phyloP scores from a whole-genome alignment of 2,113 vertebrate genomes.

The human (Homo sapiens) region GRCh38 chr16:23203001-23203500 shows the following conservation, averaged over 20 bases:
- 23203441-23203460: not conserved
- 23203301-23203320: slow-evolving; percentile 4
- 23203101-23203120: not conserved
- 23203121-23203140: not conserved
- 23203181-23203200: not conserved
- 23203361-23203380: not conserved
- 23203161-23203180: not conserved
- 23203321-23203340: not conserved
- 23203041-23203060: not conserved
- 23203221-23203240: not conserved
- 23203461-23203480: not conserved
- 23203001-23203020: not conserved
- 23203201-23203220: not conserved
- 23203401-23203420: not conserved
- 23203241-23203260: not conserved
- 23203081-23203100: not conserved
- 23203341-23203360: not conserved
- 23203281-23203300: not conserved
- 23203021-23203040: not conserved
- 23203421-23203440: not conserved
- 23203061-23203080: not conserved
- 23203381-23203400: not conserved
- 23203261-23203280: slow-evolving; percentile 39
- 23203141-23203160: not conserved
- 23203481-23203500: no score